phyloP scores from a whole-genome alignment of 1,140 invertebrate species.

The Hycleus cichorii region DNA sequence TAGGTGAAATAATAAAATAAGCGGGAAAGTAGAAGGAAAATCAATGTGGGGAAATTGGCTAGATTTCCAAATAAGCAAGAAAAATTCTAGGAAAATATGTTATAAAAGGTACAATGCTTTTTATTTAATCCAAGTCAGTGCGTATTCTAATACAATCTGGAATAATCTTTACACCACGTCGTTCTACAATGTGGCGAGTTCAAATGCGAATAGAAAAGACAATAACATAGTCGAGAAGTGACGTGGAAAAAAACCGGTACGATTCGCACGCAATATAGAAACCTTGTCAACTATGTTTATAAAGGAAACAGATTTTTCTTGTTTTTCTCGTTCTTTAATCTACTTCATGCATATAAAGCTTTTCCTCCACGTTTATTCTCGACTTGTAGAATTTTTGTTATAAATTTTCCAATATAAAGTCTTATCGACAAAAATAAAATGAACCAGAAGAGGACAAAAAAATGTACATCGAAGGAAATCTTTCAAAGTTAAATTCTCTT shows the following conservation, averaged over 20 bases:
- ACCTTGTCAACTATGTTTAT: slow-evolving; percentile 20
- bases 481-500: too few relatives aligned
- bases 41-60: slow-evolving; percentile 2
- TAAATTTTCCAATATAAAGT: too few relatives aligned
- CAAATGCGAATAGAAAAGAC: too few relatives aligned
- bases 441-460: too few relatives aligned
- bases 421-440: too few relatives aligned
- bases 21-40: background rate
- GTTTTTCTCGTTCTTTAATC: slow-evolving; percentile 15
- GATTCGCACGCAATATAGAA: slow-evolving; percentile 18
- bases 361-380: slow-evolving; percentile 5
- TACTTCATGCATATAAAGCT: slow-evolving; percentile 15
- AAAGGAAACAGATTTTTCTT: slow-evolving; percentile 21
- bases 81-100: slow-evolving; percentile 9
- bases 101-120: background rate
- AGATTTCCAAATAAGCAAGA: slow-evolving; percentile 6
- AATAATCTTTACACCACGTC: slow-evolving; percentile 2
- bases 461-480: too few relatives aligned
- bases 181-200: background rate
- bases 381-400: background rate
- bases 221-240: background rate
- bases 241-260: slow-evolving; percentile 3
- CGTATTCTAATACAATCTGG: slow-evolving; percentile 14
- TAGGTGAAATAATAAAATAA: background rate
- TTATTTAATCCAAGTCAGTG: slow-evolving; percentile 15